Base-by-base conservation (phyloP, 1,140 invertebrate genomes). In the Lasioglossum albipes region DNA sequence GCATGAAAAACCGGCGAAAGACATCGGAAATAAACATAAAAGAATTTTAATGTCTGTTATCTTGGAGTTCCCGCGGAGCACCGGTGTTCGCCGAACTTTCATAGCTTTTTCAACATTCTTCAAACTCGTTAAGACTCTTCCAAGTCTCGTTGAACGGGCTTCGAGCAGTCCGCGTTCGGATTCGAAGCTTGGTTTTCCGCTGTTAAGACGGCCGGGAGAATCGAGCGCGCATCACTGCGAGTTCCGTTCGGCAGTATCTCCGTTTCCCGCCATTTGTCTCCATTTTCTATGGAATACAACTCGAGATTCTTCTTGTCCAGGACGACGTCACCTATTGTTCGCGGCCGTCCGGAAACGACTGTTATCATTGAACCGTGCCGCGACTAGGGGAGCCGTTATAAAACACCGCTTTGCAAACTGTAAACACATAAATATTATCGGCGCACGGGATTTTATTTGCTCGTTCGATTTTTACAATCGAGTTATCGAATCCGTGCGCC, bases 241-340 rank as follows among this genome's bases (percentile, higher is more conserved):
- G 13, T 57, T 27, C 20, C 54, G 7, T 57, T 52, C 69, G 6
- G 27, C 9, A 45, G 52, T 36, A 70, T 57, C 49, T 20, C 7
- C 68, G 22, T 31, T 31, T 20, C 54, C 41, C 13, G 7, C 20
- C 54, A 62, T 72, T 61, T 61, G 71, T 62, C 27, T 62, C 31
- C 59, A 49, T 73, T 73, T 61, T 31, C 70, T 45, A 9, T 12
- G 54, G 70, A 36, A 72, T 61, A 22, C 22, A 61, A 42, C 36
- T 45, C 70, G n/a, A 49, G 59, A 73, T 41, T 57, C 69, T 12
- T 49, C 13, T 16, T 36, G 59, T 64, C 36, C 13, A n/a, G 9
- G 71, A 13, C n/a, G 59, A 73, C 71, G 62, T 45, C 18, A 45
- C 42, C 59, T 45, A 73, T 62, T 64, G 41, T 49, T 27, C 42